phyloP scores from a whole-genome alignment of 2,797 vertebrate genomes.

The Knipowitschia caucasica region DNA sequence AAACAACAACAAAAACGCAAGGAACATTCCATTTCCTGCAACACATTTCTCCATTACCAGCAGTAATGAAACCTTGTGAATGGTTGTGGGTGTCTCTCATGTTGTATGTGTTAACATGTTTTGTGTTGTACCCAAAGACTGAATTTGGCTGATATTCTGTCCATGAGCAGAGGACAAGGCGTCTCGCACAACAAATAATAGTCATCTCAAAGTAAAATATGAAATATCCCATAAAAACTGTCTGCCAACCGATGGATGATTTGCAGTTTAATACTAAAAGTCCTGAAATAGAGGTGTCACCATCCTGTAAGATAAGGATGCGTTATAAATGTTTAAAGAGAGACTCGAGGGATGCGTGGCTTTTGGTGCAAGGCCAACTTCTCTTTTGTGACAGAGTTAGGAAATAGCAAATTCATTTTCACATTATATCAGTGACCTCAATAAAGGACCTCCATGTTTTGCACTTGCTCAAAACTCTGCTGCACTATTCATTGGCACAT shows the following conservation, averaged over 20 bases:
- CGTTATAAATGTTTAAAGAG: slow-evolving; percentile 51
- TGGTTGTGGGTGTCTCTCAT: background rate
- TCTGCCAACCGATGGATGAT: slow-evolving; percentile 29
- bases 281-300: slow-evolving; percentile 32
- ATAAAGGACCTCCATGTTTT: slow-evolving; percentile 38
- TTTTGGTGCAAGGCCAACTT: slow-evolving; percentile 50
- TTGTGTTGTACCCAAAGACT: background rate
- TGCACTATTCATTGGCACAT: background rate
- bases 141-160: slow-evolving; percentile 2
- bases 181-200: slow-evolving; percentile 16
- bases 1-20: background rate
- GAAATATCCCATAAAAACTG: slow-evolving; percentile 18
- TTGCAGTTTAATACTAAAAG: slow-evolving; percentile 28
- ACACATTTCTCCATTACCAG: background rate
- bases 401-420: slow-evolving; percentile 45
- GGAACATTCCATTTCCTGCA: background rate
- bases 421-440: slow-evolving; percentile 42
- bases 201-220: slow-evolving; percentile 7
- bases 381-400: slow-evolving; percentile 43
- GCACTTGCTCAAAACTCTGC: slow-evolving; percentile 6
- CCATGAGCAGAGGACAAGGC: slow-evolving; percentile 8
- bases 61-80: background rate
- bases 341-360: slow-evolving; percentile 35
- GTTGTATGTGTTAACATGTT: background rate
- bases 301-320: slow-evolving; percentile 22